Base-by-base conservation (phyloP, 2,888 invertebrate genomes). In the Agrochola lychnidis region DNA sequence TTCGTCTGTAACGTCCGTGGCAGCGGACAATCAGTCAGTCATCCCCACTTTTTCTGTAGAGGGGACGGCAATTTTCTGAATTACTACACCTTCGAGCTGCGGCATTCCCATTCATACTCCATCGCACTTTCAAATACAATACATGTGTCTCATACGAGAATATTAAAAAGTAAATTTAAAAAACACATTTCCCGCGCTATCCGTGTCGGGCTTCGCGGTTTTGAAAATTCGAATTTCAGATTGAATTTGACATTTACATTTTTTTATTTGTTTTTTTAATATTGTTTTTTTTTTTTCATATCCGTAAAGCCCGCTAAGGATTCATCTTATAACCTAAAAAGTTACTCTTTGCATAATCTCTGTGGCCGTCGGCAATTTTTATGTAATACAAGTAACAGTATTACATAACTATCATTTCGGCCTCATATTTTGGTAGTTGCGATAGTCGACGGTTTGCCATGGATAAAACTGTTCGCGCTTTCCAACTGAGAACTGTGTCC, bases 311-410 rank as follows among this genome's bases (percentile, higher is more conserved):
- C 87, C 87, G 87, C 73, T 85, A 89, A 91, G 91, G 90, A 91
- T 91, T 91, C 90, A 86, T 88, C 81, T 89, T 84, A 90, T 92
- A 93, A 91, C 92, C 78, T 93, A 93, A 92, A 94, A 82, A 83
- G 63, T 81, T 74, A 83, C 61, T 88, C 89, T 89, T 88, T 88
- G 89, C 88, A 88, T 81, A 87, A 87, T 84, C 94, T 91, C 80
- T 77, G 90, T 91, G 83, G 93, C 95, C 93, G 91, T 85, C 93
- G 94, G 95, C 94, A 87, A 93, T 94, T 95, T 96, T 96, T 95
- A 95, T 95, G 94, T 95, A 96, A 96, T 94, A 94, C 92, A 90
- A 92, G 95, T 94, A 95, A 96, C 94, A 93, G 94, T 92, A 90
- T 96, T 95, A 92, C 91, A 93, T 92, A 95, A 96, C 77, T 90